phyloP scores from a whole-genome alignment of 2,797 vertebrate species.

The Meda fulgida region DNA sequence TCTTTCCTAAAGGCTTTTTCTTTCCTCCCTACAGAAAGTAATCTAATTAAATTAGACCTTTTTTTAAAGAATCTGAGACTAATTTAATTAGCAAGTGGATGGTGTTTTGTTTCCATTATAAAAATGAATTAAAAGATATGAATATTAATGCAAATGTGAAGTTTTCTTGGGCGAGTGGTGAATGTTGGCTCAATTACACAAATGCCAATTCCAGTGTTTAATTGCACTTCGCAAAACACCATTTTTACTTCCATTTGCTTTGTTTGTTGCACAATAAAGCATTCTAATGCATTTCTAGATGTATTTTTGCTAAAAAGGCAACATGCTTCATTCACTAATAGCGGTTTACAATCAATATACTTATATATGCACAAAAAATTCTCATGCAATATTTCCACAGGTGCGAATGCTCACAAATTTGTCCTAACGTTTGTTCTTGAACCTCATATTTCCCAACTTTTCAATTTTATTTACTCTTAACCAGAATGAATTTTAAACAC shows the following conservation, averaged over 20 bases:
- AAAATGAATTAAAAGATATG: conserved; percentile 1
- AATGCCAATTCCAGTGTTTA: neutral
- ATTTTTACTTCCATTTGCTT: neutral
- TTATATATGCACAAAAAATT: no score
- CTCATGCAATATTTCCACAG: no score
- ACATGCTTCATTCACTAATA: no score
- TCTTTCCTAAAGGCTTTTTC: conserved; percentile 25
- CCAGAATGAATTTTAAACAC: no score
- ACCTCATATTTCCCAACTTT: no score
- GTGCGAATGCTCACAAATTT: no score
- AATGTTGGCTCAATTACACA: neutral
- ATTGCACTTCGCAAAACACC: neutral
- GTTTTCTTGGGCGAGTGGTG: neutral
- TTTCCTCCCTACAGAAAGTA: conserved; percentile 1
- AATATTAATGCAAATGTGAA: conserved; percentile 20
- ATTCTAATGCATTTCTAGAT: neutral
- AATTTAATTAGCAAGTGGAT: conserved; percentile 18
- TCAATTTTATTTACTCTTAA: no score
- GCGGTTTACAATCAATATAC: no score
- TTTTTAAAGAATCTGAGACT: conserved; percentile 7
- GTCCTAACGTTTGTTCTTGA: no score
- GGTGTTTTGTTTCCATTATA: conserved; percentile 11
- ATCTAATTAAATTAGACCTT: conserved; percentile 20
- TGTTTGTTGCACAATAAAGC: neutral
- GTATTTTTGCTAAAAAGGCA: neutral